Base-by-base conservation (phyloP, 2,888 invertebrate genomes). In the Heteropelma amictum region DNA sequence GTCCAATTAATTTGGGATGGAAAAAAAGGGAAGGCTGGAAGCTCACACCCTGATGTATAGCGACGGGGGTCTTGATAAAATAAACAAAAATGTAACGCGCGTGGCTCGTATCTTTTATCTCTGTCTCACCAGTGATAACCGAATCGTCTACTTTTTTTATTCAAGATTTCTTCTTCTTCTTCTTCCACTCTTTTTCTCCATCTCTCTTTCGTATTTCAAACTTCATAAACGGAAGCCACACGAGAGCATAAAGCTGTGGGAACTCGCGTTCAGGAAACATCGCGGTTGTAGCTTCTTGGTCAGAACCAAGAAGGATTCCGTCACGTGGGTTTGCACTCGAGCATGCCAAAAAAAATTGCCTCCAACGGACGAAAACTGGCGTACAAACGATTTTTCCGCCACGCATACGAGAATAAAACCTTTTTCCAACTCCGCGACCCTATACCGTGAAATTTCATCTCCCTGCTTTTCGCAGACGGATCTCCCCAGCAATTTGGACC, bases 41-140 rank as follows among this genome's bases (percentile, higher is more conserved):
- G 63, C 71, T 71, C 61, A 35, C 70, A 68, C 58, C 65, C 65
- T n/a, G 67, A 30, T 49, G 49, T 53, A 56, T 49, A 75, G 40
- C 76, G 60, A 72, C 51, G 76, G 64, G 76, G 74, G 77, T 68
- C 74, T 80, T 80, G 76, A 68, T 80, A 76, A 79, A 79, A 80
- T 74, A 80, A 80, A 77, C 80, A 79, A 30, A 53, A 53, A 58
- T 51, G 61, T 74, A 76, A 73, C 51, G 69, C 71, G 73, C 65
- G 75, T 71, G 53, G 69, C 72, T 67, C 49, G 47, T 53, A 72
- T 68, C 63, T 71, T 70, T 72, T 76, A 49, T 76, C 65, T 65
- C 61, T 38, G 49, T 71, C 75, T 61, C 26, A 47, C 69, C 47
- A 54, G 64, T 47, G 69, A 70, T 65, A 70, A 65, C 69, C 19